A percentile compares a stretch with the other conserved stretches of the same genome.
Conservation (phyloP, 1,140 invertebrate species). For the Probaryconus sp. region DNA sequence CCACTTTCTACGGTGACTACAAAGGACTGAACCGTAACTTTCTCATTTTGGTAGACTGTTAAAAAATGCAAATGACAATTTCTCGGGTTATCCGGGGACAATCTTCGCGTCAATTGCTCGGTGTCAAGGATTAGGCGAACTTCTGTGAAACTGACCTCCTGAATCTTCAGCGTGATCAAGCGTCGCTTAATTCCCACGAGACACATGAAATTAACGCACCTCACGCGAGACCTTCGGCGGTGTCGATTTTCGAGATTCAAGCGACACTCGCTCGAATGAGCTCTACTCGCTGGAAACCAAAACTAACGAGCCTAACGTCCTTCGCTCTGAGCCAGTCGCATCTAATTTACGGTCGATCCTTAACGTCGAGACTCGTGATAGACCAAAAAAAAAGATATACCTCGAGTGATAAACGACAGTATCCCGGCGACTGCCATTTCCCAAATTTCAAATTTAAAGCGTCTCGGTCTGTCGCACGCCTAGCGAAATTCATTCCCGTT, state of each 20-base stretch:
- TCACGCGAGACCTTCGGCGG: constrained; percentile 45
- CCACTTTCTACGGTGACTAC: constrained; percentile 13
- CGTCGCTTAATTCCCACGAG: constrained; percentile 45
- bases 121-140: constrained; percentile 32
- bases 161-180: constrained; percentile 36
- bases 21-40: background rate
- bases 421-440: constrained; percentile 20
- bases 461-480: background rate
- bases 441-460: constrained; percentile 28
- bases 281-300: constrained; percentile 28
- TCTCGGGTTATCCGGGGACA: constrained; percentile 26
- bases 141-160: constrained; percentile 36
- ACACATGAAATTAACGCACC: constrained; percentile 52
- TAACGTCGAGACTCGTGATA: constrained; percentile 30
- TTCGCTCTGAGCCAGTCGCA: constrained; percentile 28
- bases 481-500: background rate
- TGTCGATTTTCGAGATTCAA: constrained; percentile 56
- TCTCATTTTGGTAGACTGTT: constrained; percentile 12
- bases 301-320: constrained; percentile 60
- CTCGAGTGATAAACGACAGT: constrained; percentile 17
- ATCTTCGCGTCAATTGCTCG: constrained; percentile 41
- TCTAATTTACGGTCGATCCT: constrained; percentile 43
- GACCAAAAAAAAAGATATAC: constrained; percentile 18
- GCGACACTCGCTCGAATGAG: constrained; percentile 28
- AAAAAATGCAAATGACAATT: constrained; percentile 12